Conservation (phyloP, 1,140 invertebrate species). For the Leptestheria dahalacensis region DNA sequence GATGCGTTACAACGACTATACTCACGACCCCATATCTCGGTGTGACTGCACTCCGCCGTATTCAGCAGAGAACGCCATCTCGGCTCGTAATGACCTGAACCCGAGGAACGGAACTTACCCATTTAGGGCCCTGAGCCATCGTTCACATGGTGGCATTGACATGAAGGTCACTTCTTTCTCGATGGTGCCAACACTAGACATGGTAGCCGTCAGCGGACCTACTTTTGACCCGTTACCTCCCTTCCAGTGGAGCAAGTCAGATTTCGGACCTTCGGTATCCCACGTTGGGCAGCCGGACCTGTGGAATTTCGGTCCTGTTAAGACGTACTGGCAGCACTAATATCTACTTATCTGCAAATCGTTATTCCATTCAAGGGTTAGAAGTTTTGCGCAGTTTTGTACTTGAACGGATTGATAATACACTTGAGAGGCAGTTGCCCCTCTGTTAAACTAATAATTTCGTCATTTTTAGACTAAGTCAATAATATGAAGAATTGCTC, state of each 20-base stretch:
- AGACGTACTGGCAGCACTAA: constrained; percentile 29
- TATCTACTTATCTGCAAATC: not conserved
- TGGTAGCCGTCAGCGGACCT: constrained; percentile 40
- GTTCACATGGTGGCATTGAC: constrained; percentile 41
- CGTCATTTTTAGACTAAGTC: no score
- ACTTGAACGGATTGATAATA: no score
- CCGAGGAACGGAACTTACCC: constrained; percentile 47
- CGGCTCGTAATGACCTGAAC: constrained; percentile 52
- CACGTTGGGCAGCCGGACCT: constrained; percentile 61
- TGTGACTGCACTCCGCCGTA: constrained; percentile 57
- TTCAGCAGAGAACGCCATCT: constrained; percentile 52
- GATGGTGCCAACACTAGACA: constrained; percentile 32
- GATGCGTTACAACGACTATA: constrained; percentile 60
- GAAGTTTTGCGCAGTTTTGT: no score
- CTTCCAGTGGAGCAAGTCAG: constrained; percentile 56
- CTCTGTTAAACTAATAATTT: no score
- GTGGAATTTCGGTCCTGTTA: constrained; percentile 49
- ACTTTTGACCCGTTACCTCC: constrained; percentile 40
- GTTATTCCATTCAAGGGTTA: not conserved
- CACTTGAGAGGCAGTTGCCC: no score
- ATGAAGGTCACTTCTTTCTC: constrained; percentile 36
- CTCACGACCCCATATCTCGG: constrained; percentile 45
- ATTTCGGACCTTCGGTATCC: constrained; percentile 37
- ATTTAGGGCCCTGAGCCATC: constrained; percentile 35
- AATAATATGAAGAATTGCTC: no score